These are phyloP conservation scores for Lycaon pictus DNA, from an alignment of 2,113 vertebrate species.

Conservation along the genomic window DNA sequence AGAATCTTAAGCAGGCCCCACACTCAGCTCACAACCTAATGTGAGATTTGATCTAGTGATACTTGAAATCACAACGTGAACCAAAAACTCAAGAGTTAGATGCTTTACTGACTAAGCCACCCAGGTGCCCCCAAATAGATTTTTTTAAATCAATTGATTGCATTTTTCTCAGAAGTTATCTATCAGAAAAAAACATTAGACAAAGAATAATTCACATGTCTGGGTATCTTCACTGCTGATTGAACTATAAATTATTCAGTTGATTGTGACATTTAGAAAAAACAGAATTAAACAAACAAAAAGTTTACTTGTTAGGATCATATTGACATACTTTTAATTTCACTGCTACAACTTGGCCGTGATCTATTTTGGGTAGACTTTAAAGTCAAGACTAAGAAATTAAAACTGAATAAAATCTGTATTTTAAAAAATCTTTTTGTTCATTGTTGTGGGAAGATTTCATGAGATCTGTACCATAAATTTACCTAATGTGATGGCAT, in stretches of 20 bases:
- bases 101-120: not conserved
- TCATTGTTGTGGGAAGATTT: not conserved
- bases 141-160: constrained; percentile 25
- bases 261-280: constrained; percentile 50
- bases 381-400: constrained; percentile 45
- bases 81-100: not conserved
- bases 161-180: constrained; percentile 49
- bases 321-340: not conserved
- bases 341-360: not conserved
- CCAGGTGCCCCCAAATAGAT: not conserved
- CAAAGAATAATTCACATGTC: constrained; percentile 13
- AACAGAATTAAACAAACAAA: constrained; percentile 26
- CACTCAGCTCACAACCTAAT: not conserved
- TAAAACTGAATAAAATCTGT: constrained; percentile 47
- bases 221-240: constrained; percentile 35
- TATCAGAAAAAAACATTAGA: constrained; percentile 22
- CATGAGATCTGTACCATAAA: not conserved
- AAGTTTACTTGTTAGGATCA: not conserved
- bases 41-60: not conserved
- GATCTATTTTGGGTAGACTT: not conserved
- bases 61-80: not conserved
- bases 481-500: not conserved
- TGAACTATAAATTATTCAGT: constrained; percentile 8
- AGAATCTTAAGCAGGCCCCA: not conserved
- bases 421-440: constrained; percentile 15